phyloP scores from a whole-genome alignment of 2,888 invertebrate species.

The Melanostoma scalare region DNA sequence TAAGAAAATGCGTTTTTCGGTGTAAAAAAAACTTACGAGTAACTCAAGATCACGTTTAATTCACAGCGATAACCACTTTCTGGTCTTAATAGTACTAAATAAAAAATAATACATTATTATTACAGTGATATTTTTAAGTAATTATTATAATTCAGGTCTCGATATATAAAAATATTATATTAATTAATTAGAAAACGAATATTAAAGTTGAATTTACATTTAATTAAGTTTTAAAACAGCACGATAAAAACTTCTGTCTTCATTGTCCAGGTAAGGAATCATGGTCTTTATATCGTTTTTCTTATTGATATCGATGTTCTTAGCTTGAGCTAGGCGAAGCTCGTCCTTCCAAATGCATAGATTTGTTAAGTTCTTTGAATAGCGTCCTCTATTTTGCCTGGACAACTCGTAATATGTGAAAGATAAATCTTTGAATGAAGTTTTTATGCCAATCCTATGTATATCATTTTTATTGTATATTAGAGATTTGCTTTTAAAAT shows the following conservation, averaged over 20 bases:
- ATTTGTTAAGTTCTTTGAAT: neutral
- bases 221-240: constrained; percentile 1
- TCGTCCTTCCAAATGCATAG: neutral
- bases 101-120: too few relatives aligned
- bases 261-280: neutral
- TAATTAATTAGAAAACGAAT: neutral
- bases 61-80: too few relatives aligned
- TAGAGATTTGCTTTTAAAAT: neutral
- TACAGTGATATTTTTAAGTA: too few relatives aligned
- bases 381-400: neutral
- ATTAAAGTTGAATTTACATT: neutral
- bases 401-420: neutral
- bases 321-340: neutral
- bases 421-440: neutral
- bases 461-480: neutral
- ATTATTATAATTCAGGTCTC: too few relatives aligned
- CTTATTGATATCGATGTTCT: constrained; percentile 2
- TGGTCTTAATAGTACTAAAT: too few relatives aligned
- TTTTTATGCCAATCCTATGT: neutral
- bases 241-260: constrained; percentile 8
- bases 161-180: neutral
- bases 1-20: too few relatives aligned
- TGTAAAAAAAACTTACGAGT: too few relatives aligned
- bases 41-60: too few relatives aligned
- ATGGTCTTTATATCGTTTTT: constrained; percentile 7